These are phyloP conservation scores for Teleiodes luculella DNA, from an alignment of 2,888 invertebrate genomes.

Conservation along the genomic window DNA sequence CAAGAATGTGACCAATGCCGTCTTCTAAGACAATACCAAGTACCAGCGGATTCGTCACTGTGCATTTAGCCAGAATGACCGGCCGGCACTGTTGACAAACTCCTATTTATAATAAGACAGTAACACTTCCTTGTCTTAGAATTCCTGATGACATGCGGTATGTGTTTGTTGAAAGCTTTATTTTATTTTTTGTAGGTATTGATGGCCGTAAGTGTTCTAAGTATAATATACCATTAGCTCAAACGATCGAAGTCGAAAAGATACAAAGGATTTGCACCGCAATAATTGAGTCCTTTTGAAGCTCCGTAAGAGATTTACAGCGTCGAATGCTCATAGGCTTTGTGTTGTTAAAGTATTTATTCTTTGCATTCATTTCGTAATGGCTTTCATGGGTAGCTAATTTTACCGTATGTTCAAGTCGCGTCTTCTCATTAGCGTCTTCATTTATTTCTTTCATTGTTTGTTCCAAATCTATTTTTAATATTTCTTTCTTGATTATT, in stretches of 20 bases:
- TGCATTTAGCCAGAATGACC: not conserved
- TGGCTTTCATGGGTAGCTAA: constrained; percentile 42
- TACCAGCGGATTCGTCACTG: not conserved
- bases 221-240: not conserved
- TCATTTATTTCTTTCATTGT: constrained; percentile 55
- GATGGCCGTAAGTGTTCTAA: not conserved
- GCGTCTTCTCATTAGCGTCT: constrained; percentile 62
- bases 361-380: constrained; percentile 36
- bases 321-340: constrained; percentile 1
- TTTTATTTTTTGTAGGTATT: not conserved
- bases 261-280: not conserved
- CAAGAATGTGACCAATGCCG: constrained; percentile 55
- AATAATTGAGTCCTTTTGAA: not conserved
- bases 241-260: constrained; percentile 1
- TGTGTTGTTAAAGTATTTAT: constrained; percentile 12
- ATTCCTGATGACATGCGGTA: not conserved
- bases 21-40: constrained; percentile 30
- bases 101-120: not conserved
- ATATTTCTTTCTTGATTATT: constrained; percentile 14
- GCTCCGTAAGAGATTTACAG: constrained; percentile 3
- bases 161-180: not conserved
- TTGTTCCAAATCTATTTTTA: constrained; percentile 56
- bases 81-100: not conserved
- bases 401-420: constrained; percentile 50
- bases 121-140: not conserved